Percentiles rank a stretch among this genome's conserved stretches.
Evolutionary conservation across 2,797 vertebrate genomes (phyloP).

Genomic region (Pterois miles): DNA sequence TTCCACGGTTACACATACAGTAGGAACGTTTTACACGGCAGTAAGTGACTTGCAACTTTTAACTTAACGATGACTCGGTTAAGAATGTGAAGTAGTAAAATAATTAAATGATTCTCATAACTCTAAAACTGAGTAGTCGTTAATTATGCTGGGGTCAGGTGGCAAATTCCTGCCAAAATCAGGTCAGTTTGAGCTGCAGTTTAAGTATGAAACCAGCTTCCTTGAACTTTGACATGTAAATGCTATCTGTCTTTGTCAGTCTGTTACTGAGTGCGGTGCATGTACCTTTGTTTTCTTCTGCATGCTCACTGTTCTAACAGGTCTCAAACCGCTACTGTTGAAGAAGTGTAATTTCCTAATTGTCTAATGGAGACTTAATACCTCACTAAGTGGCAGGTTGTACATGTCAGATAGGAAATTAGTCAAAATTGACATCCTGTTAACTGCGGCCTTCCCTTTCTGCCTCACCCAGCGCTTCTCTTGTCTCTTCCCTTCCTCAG

Average conservation of each 20-base stretch:
- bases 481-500: constrained; percentile 12
- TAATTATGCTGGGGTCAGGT: constrained; percentile 43
- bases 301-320: not conserved
- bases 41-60: constrained; percentile 48
- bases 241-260: constrained; percentile 14
- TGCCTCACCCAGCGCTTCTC: constrained; percentile 1
- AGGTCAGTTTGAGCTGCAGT: constrained; percentile 23
- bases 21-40: constrained; percentile 51
- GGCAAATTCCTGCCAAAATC: constrained; percentile 28
- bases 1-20: constrained; percentile 46
- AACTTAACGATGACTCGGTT: constrained; percentile 56
- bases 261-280: not conserved
- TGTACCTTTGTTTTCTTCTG: not conserved
- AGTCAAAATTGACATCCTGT: constrained; percentile 1
- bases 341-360: not conserved
- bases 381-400: not conserved
- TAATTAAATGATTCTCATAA: constrained; percentile 54
- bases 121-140: constrained; percentile 39
- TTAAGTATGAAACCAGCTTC: constrained; percentile 16
- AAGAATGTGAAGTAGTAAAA: constrained; percentile 50
- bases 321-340: not conserved
- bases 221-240: constrained; percentile 15
- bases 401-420: not conserved
- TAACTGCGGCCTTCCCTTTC: constrained; percentile 12
- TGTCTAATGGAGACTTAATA: not conserved